phyloP scores from a whole-genome alignment of 2,113 vertebrate species.

The Phaethon lepturus region DNA sequence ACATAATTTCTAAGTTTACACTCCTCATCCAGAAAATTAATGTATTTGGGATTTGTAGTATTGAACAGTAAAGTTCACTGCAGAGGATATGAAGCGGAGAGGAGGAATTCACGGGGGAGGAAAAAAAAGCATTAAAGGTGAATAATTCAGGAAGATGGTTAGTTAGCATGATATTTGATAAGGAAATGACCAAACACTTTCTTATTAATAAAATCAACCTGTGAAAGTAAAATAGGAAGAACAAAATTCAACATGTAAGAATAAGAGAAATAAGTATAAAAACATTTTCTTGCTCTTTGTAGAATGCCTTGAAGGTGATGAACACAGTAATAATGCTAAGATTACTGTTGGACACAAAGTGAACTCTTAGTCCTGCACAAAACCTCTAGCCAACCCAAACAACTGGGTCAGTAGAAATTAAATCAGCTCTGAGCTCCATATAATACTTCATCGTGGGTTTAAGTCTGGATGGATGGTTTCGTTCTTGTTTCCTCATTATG shows the following conservation, averaged over 20 bases:
- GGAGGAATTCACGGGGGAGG: background rate
- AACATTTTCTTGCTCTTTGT: background rate
- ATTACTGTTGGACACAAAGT: background rate
- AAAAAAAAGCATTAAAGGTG: background rate
- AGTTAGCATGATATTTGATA: background rate
- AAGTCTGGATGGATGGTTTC: conserved; percentile 42
- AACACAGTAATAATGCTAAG: conserved; percentile 23
- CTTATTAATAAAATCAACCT: background rate
- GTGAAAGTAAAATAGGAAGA: background rate
- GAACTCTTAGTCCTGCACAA: background rate
- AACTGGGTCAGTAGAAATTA: conserved; percentile 75
- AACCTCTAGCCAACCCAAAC: background rate
- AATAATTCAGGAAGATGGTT: background rate
- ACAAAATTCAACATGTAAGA: background rate
- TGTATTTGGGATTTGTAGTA: background rate
- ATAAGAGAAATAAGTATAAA: background rate
- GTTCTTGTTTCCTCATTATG: conserved; percentile 64
- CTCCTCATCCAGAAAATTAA: background rate
- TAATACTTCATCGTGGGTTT: conserved; percentile 63
- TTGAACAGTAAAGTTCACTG: background rate
- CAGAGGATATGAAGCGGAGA: background rate
- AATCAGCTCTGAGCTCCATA: conserved; percentile 40
- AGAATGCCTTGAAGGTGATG: conserved; percentile 26
- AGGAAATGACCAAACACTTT: background rate
- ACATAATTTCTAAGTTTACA: background rate